Base-by-base conservation (phyloP, 1,140 invertebrate species). In the Reticulitermes speratus region DNA sequence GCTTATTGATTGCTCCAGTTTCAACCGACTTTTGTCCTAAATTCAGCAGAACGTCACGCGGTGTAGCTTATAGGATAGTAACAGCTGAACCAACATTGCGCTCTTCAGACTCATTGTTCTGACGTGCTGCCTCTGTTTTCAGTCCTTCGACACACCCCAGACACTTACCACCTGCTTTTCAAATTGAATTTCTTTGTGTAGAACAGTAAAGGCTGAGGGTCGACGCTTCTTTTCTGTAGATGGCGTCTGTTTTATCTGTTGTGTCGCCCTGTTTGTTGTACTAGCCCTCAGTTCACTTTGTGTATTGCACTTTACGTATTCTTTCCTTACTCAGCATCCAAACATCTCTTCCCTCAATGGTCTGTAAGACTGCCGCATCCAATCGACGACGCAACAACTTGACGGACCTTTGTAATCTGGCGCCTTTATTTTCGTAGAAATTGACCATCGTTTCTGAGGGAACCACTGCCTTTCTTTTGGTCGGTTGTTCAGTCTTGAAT, bases 321-420 rank as follows among this genome's bases (percentile, higher is more conserved):
- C 21, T 65, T 75, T 75, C 65, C 65, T 75, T 75, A 75, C n/a
- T 75, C 65, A 75, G 65, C 65, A 75, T 30, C 65, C n/a, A 75
- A 23, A 9, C n/a, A 30, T 14, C 65, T 75, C n/a, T 30, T 30
- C 25, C 6, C 0, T 14, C 65, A 25, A 6, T 6, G 25, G 65
- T 14, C n/a, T 30, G 25, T 11, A 30, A 23, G 7, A 75, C 25
- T 75, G 65, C 65, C n/a, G 65, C 65, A 75, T 75, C 65, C 7
- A 25, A 16, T 48, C 45, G 45, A 48, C 9, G 9, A 48, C 3
- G 9, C 14, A 38, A 38, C 45, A 48, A 12, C 7, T 48, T 48
- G 45, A 9, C 45, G 9, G 0, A 3, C 45, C 45, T 48, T 38
- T 38, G 38, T 38, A 38, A 38, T 38, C 38, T 5, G 38, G 38